These are phyloP conservation scores for Dinocampus coccinellae DNA, from an alignment of 2,888 invertebrate species.

Conservation along the genomic window DNA sequence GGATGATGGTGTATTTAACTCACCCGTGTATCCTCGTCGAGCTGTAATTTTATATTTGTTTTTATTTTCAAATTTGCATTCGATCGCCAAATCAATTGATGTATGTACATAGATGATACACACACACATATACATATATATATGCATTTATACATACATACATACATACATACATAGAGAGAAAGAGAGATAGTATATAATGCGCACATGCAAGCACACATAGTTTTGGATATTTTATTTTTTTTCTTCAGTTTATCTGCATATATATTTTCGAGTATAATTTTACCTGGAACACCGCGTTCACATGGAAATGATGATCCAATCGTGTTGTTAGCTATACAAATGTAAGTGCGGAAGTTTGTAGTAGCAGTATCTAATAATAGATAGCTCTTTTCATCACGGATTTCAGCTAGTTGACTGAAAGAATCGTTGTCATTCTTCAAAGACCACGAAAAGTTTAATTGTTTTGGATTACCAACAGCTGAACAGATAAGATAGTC, in stretches of 20 bases:
- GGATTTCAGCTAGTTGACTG: constrained; percentile 73
- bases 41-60: constrained; percentile 42
- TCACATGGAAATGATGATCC: constrained; percentile 75
- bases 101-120: too few species aligned
- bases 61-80: constrained; percentile 18
- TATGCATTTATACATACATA: too few species aligned
- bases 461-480: constrained; percentile 82
- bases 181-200: too few species aligned
- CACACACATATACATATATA: too few species aligned
- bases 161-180: too few species aligned
- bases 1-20: constrained; percentile 33
- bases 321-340: constrained; percentile 87
- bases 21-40: constrained; percentile 48
- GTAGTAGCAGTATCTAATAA: constrained; percentile 75
- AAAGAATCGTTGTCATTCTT: constrained; percentile 87
- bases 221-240: too few species aligned
- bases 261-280: not conserved
- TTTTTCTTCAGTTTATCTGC: too few species aligned
- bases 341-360: constrained; percentile 83
- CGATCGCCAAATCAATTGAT: not conserved
- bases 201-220: not conserved
- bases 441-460: constrained; percentile 86
- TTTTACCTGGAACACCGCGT: constrained; percentile 71
- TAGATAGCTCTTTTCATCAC: constrained; percentile 74
- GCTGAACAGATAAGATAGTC: constrained; percentile 86